phyloP scores from a whole-genome alignment of 2,797 vertebrate species.

The Phataginus tricuspis region DNA sequence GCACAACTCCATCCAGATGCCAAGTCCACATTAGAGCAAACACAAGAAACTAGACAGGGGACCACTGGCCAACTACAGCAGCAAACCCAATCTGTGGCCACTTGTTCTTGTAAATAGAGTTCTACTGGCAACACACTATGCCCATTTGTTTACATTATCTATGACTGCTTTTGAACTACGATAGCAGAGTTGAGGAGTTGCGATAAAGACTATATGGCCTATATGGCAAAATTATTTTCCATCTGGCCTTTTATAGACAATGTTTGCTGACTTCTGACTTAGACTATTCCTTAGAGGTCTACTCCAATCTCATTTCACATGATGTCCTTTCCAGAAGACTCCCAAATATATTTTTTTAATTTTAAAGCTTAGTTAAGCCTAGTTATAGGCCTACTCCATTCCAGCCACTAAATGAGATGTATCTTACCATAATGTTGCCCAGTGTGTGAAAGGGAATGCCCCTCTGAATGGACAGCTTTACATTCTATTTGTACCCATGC shows the following conservation, averaged over 20 bases:
- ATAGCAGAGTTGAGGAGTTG: not conserved
- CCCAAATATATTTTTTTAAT: not conserved
- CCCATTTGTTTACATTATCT: not conserved
- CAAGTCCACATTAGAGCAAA: not conserved
- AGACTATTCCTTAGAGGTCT: not conserved
- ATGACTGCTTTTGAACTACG: not conserved
- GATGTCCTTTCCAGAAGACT: not conserved
- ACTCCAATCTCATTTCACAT: not conserved
- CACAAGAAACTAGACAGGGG: not conserved
- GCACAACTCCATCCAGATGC: not conserved
- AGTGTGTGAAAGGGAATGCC: not conserved
- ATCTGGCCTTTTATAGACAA: not conserved
- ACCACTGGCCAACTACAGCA: not conserved
- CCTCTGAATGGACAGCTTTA: not conserved
- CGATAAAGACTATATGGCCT: not conserved
- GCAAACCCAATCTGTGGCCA: not conserved
- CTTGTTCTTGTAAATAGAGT: not conserved
- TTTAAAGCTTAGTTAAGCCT: not conserved
- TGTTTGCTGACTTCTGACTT: not conserved
- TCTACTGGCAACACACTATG: not conserved
- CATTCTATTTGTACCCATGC: not conserved
- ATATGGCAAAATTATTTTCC: not conserved
- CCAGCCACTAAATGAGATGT: not conserved
- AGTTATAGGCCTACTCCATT: not conserved
- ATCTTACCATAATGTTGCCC: not conserved